A percentile compares a stretch with the other conserved stretches of the same genome.
phyloP scores from a whole-genome alignment of 2,888 invertebrate species.

The Lochmaea capreae region DNA sequence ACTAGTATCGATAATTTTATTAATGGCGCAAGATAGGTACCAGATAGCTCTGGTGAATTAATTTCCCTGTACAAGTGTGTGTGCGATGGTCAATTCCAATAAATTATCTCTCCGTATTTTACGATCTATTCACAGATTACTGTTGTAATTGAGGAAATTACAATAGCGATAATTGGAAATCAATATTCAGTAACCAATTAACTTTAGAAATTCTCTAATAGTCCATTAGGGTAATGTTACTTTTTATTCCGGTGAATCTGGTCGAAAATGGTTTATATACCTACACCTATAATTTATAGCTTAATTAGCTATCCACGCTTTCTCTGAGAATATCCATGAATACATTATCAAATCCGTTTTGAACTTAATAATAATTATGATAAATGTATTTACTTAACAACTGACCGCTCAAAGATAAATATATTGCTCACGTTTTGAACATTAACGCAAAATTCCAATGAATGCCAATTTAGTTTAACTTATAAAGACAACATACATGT shows the following conservation, averaged over 20 bases:
- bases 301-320: neutral
- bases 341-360: conserved; percentile 4
- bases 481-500: no score
- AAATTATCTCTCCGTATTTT: neutral
- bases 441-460: no score
- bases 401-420: neutral
- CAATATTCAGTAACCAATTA: neutral
- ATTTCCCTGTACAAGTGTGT: neutral
- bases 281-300: neutral
- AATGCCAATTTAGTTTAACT: no score
- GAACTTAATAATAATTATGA: neutral
- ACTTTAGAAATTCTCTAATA: neutral
- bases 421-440: neutral
- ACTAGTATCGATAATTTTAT: no score
- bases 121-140: neutral
- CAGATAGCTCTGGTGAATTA: no score
- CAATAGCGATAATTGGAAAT: neutral
- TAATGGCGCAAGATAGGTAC: no score
- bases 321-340: neutral
- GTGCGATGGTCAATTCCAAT: neutral
- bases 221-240: neutral
- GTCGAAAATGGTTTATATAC: neutral
- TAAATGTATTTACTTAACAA: neutral
- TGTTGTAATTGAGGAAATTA: neutral
- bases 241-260: neutral